Conservation (phyloP, 2,888 invertebrate genomes). For the Tridacna crocea region DNA sequence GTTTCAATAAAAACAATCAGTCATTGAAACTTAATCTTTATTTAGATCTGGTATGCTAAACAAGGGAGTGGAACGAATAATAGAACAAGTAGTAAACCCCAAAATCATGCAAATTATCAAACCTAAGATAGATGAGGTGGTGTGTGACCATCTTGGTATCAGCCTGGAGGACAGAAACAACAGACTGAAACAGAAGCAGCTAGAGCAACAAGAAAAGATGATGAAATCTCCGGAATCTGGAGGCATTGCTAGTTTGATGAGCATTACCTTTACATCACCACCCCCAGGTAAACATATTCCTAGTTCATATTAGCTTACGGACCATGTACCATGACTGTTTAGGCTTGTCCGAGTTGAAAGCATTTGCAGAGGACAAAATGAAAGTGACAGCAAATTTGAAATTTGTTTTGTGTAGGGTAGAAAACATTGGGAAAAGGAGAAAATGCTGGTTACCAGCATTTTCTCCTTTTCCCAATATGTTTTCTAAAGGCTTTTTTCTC, state of each 20-base stretch:
- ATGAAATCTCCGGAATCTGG: constrained; percentile 59
- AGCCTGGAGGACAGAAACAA: constrained; percentile 84
- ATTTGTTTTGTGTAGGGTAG: too few relatives aligned
- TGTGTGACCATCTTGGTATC: constrained; percentile 93
- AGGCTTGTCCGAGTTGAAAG: background rate
- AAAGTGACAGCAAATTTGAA: too few relatives aligned
- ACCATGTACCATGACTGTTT: background rate
- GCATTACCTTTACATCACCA: constrained; percentile 58
- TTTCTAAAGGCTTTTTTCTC: too few relatives aligned
- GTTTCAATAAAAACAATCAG: too few relatives aligned
- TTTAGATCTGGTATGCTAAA: constrained; percentile 93
- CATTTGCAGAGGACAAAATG: too few relatives aligned
- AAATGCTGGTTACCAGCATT: too few relatives aligned
- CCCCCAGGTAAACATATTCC: constrained; percentile 48
- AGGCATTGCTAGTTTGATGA: constrained; percentile 49
- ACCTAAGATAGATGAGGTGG: constrained; percentile 95
- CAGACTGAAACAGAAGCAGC: constrained; percentile 63
- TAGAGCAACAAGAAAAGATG: constrained; percentile 66
- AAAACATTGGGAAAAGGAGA: too few relatives aligned
- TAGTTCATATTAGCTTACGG: too few relatives aligned
- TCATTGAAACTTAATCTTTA: constrained; percentile 49
- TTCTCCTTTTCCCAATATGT: too few relatives aligned
- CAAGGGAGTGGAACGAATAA: constrained; percentile 96
- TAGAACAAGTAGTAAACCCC: constrained; percentile 97
- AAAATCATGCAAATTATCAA: constrained; percentile 93